These are phyloP conservation scores for Bilobella aurantiaca DNA, from an alignment of 1,140 invertebrate species.

Conservation along the genomic window DNA sequence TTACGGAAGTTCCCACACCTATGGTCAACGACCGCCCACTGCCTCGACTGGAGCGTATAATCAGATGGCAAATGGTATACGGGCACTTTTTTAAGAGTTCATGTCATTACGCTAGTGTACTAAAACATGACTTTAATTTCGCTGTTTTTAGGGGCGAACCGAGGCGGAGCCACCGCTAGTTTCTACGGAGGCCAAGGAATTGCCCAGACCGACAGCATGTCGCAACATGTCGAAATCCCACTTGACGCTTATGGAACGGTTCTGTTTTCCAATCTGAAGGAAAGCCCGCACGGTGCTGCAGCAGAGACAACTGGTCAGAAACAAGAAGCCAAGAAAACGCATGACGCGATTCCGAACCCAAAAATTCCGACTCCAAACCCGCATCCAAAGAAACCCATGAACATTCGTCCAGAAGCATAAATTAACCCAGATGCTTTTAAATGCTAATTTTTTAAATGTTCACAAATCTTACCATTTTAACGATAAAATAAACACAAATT, in stretches of 20 bases:
- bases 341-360: neutral
- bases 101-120: too few relatives aligned
- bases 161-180: neutral
- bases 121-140: neutral
- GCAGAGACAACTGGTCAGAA: neutral
- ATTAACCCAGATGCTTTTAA: too few relatives aligned
- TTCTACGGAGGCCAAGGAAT: neutral
- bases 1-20: neutral
- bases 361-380: neutral
- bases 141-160: neutral
- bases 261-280: neutral
- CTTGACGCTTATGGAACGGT: neutral
- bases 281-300: neutral
- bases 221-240: neutral
- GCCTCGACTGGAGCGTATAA: neutral
- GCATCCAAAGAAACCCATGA: too few relatives aligned
- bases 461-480: too few relatives aligned
- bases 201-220: neutral
- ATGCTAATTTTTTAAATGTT: too few relatives aligned
- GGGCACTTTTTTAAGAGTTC: too few relatives aligned
- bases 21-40: neutral
- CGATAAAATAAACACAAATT: too few relatives aligned
- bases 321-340: neutral
- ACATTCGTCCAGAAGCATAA: neutral
- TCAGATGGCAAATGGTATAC: neutral